Evolutionary conservation across 2,888 invertebrate genomes (phyloP).

Genomic region (Adelphocoris suturalis): DNA sequence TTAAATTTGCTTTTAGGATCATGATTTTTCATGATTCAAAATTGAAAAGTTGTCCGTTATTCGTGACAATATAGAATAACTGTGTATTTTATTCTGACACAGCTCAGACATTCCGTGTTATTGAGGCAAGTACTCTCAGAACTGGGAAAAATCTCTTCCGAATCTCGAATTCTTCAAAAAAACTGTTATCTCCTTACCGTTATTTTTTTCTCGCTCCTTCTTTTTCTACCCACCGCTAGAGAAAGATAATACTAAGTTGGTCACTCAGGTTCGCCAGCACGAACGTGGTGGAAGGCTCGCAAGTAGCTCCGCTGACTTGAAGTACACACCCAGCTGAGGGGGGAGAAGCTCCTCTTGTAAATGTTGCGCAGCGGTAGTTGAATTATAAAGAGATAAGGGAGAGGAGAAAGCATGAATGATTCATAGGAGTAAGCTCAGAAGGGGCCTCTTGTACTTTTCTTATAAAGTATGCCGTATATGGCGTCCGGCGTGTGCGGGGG

Average conservation of each 20-base stretch:
- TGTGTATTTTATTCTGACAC: too few relatives aligned
- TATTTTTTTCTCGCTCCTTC: not conserved
- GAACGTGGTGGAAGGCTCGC: not conserved
- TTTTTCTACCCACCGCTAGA: not conserved
- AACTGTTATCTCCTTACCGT: not conserved
- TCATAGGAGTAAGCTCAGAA: constrained; percentile 65
- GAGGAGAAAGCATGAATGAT: constrained; percentile 61
- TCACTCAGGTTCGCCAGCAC: constrained; percentile 34
- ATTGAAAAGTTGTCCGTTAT: too few relatives aligned
- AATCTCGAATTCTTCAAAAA: constrained; percentile 2
- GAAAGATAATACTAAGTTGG: constrained; percentile 39
- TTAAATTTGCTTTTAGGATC: too few relatives aligned
- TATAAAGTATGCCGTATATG: constrained; percentile 71
- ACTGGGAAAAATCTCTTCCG: not conserved
- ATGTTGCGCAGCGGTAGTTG: constrained; percentile 66
- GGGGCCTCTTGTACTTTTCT: constrained; percentile 51
- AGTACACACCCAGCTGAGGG: not conserved
- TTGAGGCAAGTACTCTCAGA: not conserved
- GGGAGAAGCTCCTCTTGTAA: constrained; percentile 58
- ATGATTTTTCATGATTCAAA: too few relatives aligned
- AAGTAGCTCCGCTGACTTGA: not conserved
- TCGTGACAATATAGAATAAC: too few relatives aligned
- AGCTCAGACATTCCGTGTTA: too few relatives aligned
- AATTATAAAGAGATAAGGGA: constrained; percentile 69
- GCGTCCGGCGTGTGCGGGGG: constrained; percentile 35